A percentile compares a stretch with the other conserved stretches of the same genome.
Conservation (phyloP, 2,113 vertebrate genomes). For the Plotosus lineatus region DNA sequence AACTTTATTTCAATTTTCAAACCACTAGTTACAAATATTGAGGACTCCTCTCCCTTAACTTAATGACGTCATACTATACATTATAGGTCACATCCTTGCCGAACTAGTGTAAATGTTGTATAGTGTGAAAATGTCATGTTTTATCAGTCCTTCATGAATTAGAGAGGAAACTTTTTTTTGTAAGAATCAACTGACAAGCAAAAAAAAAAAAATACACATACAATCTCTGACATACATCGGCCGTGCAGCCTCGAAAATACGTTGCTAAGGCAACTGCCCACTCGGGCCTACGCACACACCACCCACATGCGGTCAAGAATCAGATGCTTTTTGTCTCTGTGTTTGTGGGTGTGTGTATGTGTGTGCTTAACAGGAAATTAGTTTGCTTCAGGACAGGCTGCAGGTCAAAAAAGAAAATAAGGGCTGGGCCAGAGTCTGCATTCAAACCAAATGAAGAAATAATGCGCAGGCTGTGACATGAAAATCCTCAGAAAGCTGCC, state of each 20-base stretch:
- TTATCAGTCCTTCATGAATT: neutral
- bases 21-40: neutral
- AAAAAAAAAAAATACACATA: constrained; percentile 8
- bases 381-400: constrained; percentile 31
- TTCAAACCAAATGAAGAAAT: constrained; percentile 17
- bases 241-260: constrained; percentile 34
- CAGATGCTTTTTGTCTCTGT: constrained; percentile 43
- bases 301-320: constrained; percentile 45
- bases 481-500: neutral
- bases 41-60: too few relatives aligned
- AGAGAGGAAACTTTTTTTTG: neutral
- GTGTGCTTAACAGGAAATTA: constrained; percentile 41
- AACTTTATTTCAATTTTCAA: neutral
- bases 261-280: constrained; percentile 54
- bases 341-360: constrained; percentile 34
- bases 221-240: constrained; percentile 17
- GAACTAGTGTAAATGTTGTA: neutral
- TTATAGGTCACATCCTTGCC: neutral
- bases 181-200: neutral
- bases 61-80: neutral
- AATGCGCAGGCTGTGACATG: constrained; percentile 32
- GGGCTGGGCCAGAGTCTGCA: constrained; percentile 10
- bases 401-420: constrained; percentile 31
- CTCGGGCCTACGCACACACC: constrained; percentile 47
- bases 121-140: neutral